phyloP scores from a whole-genome alignment of 1,140 invertebrate genomes.

The Platyura marginata region DNA sequence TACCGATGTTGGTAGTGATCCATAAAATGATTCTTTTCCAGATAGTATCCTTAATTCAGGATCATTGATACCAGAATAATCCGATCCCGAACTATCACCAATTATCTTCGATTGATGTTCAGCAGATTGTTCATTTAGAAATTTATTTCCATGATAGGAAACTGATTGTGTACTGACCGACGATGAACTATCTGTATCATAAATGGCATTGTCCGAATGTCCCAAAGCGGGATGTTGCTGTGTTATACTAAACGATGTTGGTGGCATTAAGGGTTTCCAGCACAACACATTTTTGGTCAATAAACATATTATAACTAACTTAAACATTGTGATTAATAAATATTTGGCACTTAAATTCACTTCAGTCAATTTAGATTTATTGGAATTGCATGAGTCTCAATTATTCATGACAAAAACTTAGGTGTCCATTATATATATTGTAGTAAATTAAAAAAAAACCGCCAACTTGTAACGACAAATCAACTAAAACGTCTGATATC shows the following conservation, averaged over 20 bases:
- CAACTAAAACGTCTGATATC: not conserved
- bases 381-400: not conserved
- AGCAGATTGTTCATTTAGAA: not conserved
- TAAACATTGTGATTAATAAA: not conserved
- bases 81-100: too few species aligned
- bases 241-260: constrained; percentile 15
- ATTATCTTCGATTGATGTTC: not conserved
- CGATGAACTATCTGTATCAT: not conserved
- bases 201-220: not conserved
- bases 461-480: not conserved
- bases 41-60: too few species aligned
- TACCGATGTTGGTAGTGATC: too few species aligned
- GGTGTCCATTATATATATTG: not conserved
- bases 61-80: too few species aligned
- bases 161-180: not conserved
- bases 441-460: not conserved
- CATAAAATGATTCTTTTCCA: too few species aligned
- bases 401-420: not conserved
- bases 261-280: constrained; percentile 18
- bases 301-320: not conserved
- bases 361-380: not conserved
- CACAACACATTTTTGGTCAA: not conserved
- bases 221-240: constrained; percentile 18
- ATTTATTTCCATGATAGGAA: not conserved
- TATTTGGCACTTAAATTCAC: not conserved